Evolutionary conservation across 1,140 invertebrate genomes (phyloP).

Genomic region (Atta cephalotes): DNA sequence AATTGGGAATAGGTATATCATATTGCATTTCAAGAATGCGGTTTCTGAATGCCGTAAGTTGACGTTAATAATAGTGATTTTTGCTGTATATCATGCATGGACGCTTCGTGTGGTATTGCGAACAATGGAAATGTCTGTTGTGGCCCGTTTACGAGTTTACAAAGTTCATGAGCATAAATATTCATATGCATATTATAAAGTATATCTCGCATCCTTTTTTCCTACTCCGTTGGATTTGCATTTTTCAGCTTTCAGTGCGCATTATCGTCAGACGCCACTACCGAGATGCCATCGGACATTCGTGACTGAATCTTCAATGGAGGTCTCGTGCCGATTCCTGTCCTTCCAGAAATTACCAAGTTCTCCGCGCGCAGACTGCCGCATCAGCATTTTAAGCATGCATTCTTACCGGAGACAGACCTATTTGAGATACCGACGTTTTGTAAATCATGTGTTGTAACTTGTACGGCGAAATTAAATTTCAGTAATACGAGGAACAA

Average conservation of each 20-base stretch:
- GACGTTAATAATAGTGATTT: conserved; percentile 54
- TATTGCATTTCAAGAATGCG: conserved; percentile 24
- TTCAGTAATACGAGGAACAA: too few species aligned
- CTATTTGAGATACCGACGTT: conserved; percentile 39
- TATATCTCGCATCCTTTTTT: neutral
- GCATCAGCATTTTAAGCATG: conserved; percentile 57
- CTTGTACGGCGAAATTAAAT: neutral
- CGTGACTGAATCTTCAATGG: conserved; percentile 69
- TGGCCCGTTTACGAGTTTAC: conserved; percentile 36
- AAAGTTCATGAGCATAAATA: conserved; percentile 44
- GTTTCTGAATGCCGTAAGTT: conserved; percentile 31
- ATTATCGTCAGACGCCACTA: conserved; percentile 34
- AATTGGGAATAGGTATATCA: conserved; percentile 25
- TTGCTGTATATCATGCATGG: conserved; percentile 14
- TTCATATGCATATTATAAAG: conserved; percentile 33
- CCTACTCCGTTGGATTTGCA: conserved; percentile 21
- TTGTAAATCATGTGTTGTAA: neutral
- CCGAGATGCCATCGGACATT: conserved; percentile 70
- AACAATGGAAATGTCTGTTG: conserved; percentile 46
- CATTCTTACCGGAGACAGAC: conserved; percentile 2
- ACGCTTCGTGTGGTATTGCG: neutral
- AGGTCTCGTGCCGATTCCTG: conserved; percentile 67
- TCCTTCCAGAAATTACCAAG: conserved; percentile 75
- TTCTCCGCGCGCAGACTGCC: conserved; percentile 54
- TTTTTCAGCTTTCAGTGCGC: conserved; percentile 28